Percentiles rank a stretch among this genome's conserved stretches.
phyloP scores from a whole-genome alignment of 2,797 vertebrate species.

The Cheirogaleus major region DNA sequence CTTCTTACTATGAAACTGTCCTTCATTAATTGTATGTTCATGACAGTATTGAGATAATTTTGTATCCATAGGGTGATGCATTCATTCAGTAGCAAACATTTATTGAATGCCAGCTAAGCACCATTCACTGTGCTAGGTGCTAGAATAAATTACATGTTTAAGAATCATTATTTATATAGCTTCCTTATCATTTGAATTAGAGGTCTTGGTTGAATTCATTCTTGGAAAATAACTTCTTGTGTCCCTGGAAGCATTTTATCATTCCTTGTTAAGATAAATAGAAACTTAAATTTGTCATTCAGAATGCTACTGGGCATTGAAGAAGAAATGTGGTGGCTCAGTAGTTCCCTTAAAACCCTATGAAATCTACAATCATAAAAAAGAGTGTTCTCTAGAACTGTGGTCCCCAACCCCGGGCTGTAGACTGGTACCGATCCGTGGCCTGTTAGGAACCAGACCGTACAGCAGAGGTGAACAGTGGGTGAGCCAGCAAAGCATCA shows the following conservation, averaged over 20 bases:
- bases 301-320: neutral
- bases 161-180: neutral
- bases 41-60: neutral
- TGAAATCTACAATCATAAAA: neutral
- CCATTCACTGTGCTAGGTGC: neutral
- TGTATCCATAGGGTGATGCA: neutral
- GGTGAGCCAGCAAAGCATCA: too few relatives aligned
- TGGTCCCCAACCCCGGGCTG: too few relatives aligned
- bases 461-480: too few relatives aligned
- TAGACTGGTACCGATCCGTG: too few relatives aligned
- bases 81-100: neutral
- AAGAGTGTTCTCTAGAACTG: neutral
- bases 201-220: slow-evolving; percentile 39
- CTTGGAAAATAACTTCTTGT: slow-evolving; percentile 10
- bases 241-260: neutral
- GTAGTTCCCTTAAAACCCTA: neutral
- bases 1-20: neutral
- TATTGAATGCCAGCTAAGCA: neutral
- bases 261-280: slow-evolving; percentile 9
- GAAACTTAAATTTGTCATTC: neutral
- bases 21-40: neutral
- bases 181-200: slow-evolving; percentile 54
- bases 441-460: too few relatives aligned
- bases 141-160: neutral
- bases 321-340: neutral